phyloP scores from a whole-genome alignment of 2,113 vertebrate species.

The Gavialis gangeticus region DNA sequence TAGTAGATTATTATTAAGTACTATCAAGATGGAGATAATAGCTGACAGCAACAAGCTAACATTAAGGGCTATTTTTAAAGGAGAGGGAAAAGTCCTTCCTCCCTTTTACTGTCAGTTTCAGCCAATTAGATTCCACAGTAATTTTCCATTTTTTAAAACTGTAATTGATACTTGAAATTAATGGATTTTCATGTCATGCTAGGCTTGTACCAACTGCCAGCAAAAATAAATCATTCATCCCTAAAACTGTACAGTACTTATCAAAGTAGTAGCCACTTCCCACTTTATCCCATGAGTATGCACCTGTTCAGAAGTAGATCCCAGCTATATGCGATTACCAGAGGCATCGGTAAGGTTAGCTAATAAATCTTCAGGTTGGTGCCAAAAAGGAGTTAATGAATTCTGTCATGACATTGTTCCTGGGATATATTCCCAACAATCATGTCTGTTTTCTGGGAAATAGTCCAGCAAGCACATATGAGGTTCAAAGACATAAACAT shows the following conservation, averaged over 20 bases:
- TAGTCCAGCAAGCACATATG: neutral
- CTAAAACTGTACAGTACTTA: neutral
- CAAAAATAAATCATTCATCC: neutral
- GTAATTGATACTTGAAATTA: neutral
- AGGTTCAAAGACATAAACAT: neutral
- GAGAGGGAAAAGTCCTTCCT: neutral
- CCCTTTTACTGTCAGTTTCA: constrained; percentile 3
- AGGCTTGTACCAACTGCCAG: neutral
- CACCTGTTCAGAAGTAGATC: neutral
- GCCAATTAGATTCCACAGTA: neutral
- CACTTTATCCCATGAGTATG: neutral
- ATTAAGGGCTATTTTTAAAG: neutral
- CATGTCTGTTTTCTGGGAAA: neutral
- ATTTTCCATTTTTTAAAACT: neutral
- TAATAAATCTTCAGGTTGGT: neutral
- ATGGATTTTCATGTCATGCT: neutral
- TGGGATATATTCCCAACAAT: neutral
- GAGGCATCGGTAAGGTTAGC: neutral
- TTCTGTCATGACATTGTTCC: neutral
- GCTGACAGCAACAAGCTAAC: neutral
- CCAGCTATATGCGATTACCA: constrained; percentile 2
- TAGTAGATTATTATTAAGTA: constrained; percentile 24
- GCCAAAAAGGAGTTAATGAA: neutral
- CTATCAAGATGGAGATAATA: constrained; percentile 23
- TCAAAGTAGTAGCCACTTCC: neutral